Base-by-base conservation (phyloP, 2,797 vertebrate species). In the Zonotrichia albicollis region DNA sequence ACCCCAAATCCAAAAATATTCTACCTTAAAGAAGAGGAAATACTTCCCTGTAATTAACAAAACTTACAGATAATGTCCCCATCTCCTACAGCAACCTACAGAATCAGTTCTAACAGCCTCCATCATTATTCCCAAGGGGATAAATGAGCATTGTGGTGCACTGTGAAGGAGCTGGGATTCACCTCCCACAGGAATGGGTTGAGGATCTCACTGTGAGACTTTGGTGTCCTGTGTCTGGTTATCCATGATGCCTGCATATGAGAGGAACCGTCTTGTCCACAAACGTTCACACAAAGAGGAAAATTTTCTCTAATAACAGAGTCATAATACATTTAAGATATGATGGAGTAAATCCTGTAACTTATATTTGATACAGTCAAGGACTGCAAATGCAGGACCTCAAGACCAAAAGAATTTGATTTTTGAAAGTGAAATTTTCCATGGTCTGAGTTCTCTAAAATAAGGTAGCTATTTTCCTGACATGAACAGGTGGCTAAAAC, bases 271-370 rank as follows among this genome's bases (percentile, higher is more conserved):
- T 30, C 16, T n/a, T 42, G 10, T 54, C 13, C 3, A 3, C 6
- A 26, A 1, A 2, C 27, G 2, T 54, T 67, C 18, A 45, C 0
- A 1, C 18, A 1, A 1, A 43, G 21, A 64, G 4, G 13, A 75
- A 74, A 32, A 1, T 3, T 48, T 2, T 34, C 26, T 74, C 26
- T 80, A 53, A 34, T n/a, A 78, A 21, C 3, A 45, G 3, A 4
- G 14, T 78, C 1, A 0, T 29, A 60, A 61, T 12, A 2, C 3
- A 36, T 57, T 74, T 6, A 36, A 5, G 10, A 29, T 61, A 61
- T 65, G 5, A 13, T 27, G 23, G 29, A 61, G 29, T 60, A 51
- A 67, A 77, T 6, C 2, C 3, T 64, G 9, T 5, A 60, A 22
- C 2, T 53, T 87, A 27, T n/a, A 11, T 76, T 57, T 74, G 32